A percentile compares a stretch with the other conserved stretches of the same genome.
Conservation (phyloP, 2,888 invertebrate genomes). For the Invenusta paracnida region DNA sequence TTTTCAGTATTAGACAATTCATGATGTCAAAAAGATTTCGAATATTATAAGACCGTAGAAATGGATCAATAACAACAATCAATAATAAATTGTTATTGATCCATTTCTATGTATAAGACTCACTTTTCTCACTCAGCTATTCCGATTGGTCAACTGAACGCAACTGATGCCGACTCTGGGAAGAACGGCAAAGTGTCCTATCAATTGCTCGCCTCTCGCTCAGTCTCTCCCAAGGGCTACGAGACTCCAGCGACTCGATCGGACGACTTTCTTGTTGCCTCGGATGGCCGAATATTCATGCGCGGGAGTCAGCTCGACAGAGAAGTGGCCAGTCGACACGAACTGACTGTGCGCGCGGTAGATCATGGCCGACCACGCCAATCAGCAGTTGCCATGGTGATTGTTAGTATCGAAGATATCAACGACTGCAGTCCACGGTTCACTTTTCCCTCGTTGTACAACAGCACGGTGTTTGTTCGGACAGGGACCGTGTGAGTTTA, state of each 20-base stretch:
- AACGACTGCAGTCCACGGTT: conserved; percentile 35
- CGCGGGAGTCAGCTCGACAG: conserved; percentile 29
- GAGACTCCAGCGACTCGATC: not conserved
- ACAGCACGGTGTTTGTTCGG: conserved; percentile 14
- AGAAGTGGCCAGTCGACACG: conserved; percentile 7
- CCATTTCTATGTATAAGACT: too few relatives aligned
- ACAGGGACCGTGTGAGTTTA: conserved; percentile 33
- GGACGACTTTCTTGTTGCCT: not conserved
- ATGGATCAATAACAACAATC: too few relatives aligned
- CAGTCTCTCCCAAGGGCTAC: not conserved
- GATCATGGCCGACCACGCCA: conserved; percentile 17
- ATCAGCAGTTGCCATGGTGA: not conserved
- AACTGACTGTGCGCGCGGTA: not conserved
- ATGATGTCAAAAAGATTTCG: too few relatives aligned
- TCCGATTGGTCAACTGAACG: conserved; percentile 37
- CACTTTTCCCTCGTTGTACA: conserved; percentile 32
- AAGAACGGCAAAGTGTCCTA: not conserved
- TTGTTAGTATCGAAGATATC: conserved; percentile 3
- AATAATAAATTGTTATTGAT: too few relatives aligned
- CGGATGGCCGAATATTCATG: conserved; percentile 33
- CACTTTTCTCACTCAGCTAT: not conserved
- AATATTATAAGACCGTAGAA: too few relatives aligned
- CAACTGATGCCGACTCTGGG: conserved; percentile 11
- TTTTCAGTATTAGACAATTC: too few relatives aligned
- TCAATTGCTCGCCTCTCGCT: not conserved